Percentiles rank a stretch among this genome's conserved stretches.
phyloP scores from a whole-genome alignment of 2,797 vertebrate genomes.

The Ibycter americanus region DNA sequence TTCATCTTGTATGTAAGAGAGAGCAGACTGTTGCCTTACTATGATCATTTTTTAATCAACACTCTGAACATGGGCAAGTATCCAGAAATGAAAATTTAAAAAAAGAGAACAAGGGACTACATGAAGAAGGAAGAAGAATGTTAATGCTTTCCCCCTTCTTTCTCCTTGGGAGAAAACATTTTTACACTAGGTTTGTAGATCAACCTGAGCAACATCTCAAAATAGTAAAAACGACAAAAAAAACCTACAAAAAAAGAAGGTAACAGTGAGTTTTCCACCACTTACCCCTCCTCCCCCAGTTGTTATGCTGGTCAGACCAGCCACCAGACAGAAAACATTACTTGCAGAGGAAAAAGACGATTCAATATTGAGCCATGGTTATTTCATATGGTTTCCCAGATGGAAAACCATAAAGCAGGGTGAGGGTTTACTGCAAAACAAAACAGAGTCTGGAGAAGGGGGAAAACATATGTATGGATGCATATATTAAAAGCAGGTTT shows the following conservation, averaged over 20 bases:
- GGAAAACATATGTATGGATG: background rate
- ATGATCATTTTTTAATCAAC: background rate
- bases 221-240: background rate
- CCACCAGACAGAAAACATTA: background rate
- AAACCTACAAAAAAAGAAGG: background rate
- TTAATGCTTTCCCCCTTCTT: background rate
- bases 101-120: background rate
- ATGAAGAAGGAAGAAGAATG: background rate
- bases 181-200: background rate
- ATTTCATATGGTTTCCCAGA: slow-evolving; percentile 46
- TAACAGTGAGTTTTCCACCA: background rate
- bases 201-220: background rate
- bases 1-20: background rate
- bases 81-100: background rate
- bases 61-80: background rate
- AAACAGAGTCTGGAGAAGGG: slow-evolving; percentile 20
- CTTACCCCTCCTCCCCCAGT: background rate
- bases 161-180: background rate
- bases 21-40: background rate
- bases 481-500: background rate
- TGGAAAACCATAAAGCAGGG: slow-evolving; percentile 28
- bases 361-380: background rate
- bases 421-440: slow-evolving; percentile 3
- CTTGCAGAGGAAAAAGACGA: background rate
- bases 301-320: background rate